Conservation (phyloP, 1,140 invertebrate genomes). For the Pseudoatta argentina region DNA sequence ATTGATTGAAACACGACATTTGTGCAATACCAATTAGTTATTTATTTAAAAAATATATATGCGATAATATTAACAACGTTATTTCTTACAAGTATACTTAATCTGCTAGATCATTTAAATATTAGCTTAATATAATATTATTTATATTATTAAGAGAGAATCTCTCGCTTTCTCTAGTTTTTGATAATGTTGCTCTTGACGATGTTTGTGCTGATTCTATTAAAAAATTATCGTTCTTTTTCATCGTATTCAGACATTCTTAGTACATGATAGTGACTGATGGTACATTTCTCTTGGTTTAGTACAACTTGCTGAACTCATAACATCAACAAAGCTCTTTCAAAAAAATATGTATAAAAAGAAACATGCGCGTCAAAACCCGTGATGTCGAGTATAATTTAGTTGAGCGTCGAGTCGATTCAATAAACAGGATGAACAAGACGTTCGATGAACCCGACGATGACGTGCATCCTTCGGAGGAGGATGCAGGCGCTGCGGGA, state of each 20-base stretch:
- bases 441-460: slow-evolving; percentile 42
- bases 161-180: background rate
- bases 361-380: slow-evolving; percentile 12
- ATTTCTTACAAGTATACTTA: background rate
- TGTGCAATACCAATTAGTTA: background rate
- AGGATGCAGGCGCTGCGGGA: slow-evolving; percentile 20
- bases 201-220: background rate
- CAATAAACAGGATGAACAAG: slow-evolving; percentile 62
- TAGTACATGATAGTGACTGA: background rate
- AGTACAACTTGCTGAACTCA: background rate
- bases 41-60: background rate
- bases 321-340: background rate
- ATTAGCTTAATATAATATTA: background rate
- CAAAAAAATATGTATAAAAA: slow-evolving; percentile 8
- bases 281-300: slow-evolving; percentile 10
- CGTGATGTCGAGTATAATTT: slow-evolving; percentile 45
- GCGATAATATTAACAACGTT: background rate
- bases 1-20: slow-evolving; percentile 9
- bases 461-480: slow-evolving; percentile 23
- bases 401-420: slow-evolving; percentile 47
- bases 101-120: background rate
- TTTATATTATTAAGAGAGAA: too few species aligned
- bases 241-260: background rate
- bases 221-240: background rate
- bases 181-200: background rate